phyloP scores from a whole-genome alignment of 2,113 vertebrate species.

The Myiagra hebetior region DNA sequence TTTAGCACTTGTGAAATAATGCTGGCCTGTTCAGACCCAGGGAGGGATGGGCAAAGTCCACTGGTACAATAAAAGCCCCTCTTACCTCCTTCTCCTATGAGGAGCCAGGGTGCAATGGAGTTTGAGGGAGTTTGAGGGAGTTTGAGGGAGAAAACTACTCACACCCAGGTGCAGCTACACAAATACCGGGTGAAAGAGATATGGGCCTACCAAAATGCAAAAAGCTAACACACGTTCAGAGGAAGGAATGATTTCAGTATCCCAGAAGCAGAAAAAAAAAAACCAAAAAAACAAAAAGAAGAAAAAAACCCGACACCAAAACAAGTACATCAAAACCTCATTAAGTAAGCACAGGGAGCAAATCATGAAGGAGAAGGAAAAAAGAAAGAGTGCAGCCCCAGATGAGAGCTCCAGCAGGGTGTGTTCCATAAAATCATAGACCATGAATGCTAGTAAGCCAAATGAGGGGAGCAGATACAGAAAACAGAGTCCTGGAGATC shows the following conservation, averaged over 20 bases:
- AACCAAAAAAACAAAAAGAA: fast-evolving
- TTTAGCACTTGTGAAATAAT: constrained; percentile 59
- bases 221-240: neutral
- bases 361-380: neutral
- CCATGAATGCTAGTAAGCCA: neutral
- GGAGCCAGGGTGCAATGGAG: neutral
- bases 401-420: fast-evolving
- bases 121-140: neutral
- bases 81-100: neutral
- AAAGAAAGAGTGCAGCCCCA: neutral
- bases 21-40: constrained; percentile 17
- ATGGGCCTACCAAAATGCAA: neutral
- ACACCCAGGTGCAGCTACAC: neutral
- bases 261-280: neutral
- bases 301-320: neutral
- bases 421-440: neutral
- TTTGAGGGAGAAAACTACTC: neutral
- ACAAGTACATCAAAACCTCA: neutral
- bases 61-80: neutral
- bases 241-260: neutral
- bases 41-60: constrained; percentile 40
- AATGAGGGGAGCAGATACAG: neutral
- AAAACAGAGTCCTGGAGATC: neutral
- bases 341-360: neutral
- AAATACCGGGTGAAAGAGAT: neutral